Evolutionary conservation across 2,113 vertebrate species (phyloP), one percentile per base, ranked within the genome.

Genomic region (Euleptes europaea): DNA sequence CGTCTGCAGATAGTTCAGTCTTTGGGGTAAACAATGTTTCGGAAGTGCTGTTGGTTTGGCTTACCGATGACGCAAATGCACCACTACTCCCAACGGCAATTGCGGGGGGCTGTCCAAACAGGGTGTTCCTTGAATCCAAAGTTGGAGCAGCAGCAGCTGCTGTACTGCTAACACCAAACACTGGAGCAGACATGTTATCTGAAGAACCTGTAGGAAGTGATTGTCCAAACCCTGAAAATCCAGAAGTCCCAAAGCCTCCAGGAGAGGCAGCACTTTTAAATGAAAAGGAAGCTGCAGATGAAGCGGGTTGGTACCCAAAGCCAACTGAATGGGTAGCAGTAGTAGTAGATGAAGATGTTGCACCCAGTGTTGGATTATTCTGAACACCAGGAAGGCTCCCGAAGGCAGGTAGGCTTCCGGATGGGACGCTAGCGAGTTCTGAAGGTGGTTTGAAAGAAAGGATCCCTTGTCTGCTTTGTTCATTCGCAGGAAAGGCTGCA

Each of bases 401-500:
- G 54, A 97, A 96, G 38, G 91, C 87, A 28, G 94, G 12, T 1
- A 93, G 47, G 54, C 86, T 91, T 35, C 93, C 89, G 74, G 95
- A 49, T 1, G 94, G 2, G 0, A 94, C 31, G 6, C 87, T 57
- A 4, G 86, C 47, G 5, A 97, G 95, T 44, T 89, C 96, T 79
- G 94, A 51, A 23, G 82, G 88, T 31, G 95, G 1, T 85, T 97
- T 92, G 75, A 98, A 99, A 88, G 97, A 97, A 89, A 98, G 98
- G 69, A 65, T 89, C 54, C 89, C 91, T 77, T 82, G 88, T 54
- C 66, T 90, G 84, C 4, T 83, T 80, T 88, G 57, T 84, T 90
- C 95, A 87, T 71, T 94, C 49, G 91, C 82, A 13, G 93, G 95
- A 82, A 97, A 98, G 47, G 91, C 98, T 98, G 84, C 31, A 85